Evolutionary conservation across 2,888 invertebrate species (phyloP).

Genomic region (Oligia fasciuncula): DNA sequence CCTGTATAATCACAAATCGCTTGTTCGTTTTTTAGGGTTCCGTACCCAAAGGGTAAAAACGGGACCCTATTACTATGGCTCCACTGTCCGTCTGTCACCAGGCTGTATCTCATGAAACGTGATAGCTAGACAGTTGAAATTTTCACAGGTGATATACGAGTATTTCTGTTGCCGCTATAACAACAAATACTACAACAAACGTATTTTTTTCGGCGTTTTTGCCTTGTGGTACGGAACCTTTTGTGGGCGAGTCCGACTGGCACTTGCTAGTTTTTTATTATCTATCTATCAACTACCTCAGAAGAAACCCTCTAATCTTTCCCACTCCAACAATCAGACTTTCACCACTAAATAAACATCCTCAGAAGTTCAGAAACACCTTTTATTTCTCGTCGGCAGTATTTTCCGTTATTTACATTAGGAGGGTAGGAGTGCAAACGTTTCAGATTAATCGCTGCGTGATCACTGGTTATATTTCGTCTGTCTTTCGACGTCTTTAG

Average conservation of each 20-base stretch:
- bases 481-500: slow-evolving; percentile 1
- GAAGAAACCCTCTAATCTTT: slow-evolving; percentile 9
- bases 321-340: slow-evolving; percentile 12
- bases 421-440: not conserved
- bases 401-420: slow-evolving; percentile 34
- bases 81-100: too few relatives aligned
- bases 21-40: not conserved
- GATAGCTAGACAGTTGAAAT: too few relatives aligned
- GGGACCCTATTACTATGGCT: too few relatives aligned
- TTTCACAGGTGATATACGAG: too few relatives aligned
- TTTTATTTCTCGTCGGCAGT: slow-evolving; percentile 25
- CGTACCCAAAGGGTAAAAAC: too few relatives aligned
- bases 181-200: too few relatives aligned
- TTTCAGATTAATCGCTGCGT: slow-evolving; percentile 23
- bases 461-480: slow-evolving; percentile 39
- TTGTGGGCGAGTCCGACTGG: too few relatives aligned
- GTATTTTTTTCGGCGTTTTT: too few relatives aligned
- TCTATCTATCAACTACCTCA: not conserved
- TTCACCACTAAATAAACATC: slow-evolving; percentile 36
- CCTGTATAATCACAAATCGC: not conserved
- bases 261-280: too few relatives aligned
- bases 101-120: too few relatives aligned
- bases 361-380: slow-evolving; percentile 11
- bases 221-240: too few relatives aligned
- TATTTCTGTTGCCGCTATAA: too few relatives aligned